phyloP scores from a whole-genome alignment of 2,888 invertebrate genomes.

The Sinodicranocentrus sp. region DNA sequence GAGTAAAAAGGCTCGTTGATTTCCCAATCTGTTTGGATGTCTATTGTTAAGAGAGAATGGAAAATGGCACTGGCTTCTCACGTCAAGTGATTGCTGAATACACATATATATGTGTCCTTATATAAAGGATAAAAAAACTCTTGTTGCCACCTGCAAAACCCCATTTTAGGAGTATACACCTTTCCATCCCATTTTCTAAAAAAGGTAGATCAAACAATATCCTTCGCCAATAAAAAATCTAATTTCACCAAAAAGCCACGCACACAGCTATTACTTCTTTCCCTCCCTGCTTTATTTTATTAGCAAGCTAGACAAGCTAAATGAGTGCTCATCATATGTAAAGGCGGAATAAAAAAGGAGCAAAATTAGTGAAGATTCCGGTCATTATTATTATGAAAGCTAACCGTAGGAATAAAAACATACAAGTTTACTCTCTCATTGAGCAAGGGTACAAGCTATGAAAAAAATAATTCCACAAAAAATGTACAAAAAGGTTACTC shows the following conservation, averaged over 20 bases:
- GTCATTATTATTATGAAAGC: conserved; percentile 11
- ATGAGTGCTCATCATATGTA: not conserved
- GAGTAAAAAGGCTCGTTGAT: conserved; percentile 23
- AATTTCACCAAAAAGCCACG: not conserved
- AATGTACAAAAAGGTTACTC: conserved; percentile 48
- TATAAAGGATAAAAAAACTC: too few relatives aligned
- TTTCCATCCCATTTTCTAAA: not conserved
- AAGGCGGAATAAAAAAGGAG: not conserved
- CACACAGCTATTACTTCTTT: too few relatives aligned
- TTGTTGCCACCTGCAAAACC: too few relatives aligned
- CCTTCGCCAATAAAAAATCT: not conserved
- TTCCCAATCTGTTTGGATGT: conserved; percentile 9
- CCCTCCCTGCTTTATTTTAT: too few relatives aligned
- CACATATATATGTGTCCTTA: too few relatives aligned
- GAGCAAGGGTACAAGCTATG: not conserved
- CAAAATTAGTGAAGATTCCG: not conserved
- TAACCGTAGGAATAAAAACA: too few relatives aligned
- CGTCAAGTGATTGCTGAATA: not conserved
- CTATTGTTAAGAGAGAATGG: not conserved
- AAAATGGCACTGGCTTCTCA: not conserved
- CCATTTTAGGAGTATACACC: too few relatives aligned
- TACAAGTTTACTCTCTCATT: too few relatives aligned
- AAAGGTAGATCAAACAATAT: conserved; percentile 7
- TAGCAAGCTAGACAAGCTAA: conserved; percentile 2
- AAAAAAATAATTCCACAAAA: conserved; percentile 15